Evolutionary conservation across 2,797 vertebrate genomes (phyloP).

Genomic region (Tangara arthus): DNA sequence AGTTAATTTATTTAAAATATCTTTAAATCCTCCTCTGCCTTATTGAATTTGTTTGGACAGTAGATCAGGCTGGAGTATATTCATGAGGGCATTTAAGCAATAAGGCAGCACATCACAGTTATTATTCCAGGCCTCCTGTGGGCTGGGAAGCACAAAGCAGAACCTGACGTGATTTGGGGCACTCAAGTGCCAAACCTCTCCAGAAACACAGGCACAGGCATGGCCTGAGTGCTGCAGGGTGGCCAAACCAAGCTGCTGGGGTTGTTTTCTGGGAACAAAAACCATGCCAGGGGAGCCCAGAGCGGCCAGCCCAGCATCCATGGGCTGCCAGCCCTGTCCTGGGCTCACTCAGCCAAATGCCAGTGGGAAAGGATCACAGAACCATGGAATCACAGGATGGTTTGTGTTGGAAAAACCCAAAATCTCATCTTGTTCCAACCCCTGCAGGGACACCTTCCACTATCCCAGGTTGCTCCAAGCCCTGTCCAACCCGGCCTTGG

Average conservation of each 20-base stretch:
- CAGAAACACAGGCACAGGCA: not conserved
- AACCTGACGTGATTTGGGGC: not conserved
- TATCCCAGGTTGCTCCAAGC: rapidly evolving
- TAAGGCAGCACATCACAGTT: not conserved
- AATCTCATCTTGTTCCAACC: rapidly evolving
- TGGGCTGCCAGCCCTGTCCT: not conserved
- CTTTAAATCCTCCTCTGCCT: slow-evolving; percentile 37
- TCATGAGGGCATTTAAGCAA: not conserved
- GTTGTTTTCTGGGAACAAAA: not conserved
- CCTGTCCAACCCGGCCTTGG: no score
- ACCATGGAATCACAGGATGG: not conserved
- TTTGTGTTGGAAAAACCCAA: not conserved
- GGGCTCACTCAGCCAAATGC: not conserved
- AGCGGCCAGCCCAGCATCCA: not conserved
- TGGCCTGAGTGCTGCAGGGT: rapidly evolving
- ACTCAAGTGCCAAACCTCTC: not conserved
- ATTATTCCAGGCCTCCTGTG: not conserved
- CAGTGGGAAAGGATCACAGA: not conserved
- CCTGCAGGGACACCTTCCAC: not conserved
- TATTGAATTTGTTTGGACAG: slow-evolving; percentile 31
- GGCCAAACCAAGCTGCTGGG: not conserved
- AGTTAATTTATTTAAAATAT: slow-evolving; percentile 39
- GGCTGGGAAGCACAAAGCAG: not conserved
- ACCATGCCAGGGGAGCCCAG: rapidly evolving
- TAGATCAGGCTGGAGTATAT: not conserved